Conservation (phyloP, 2,113 vertebrate species). For the Amphilophus citrinellus region DNA sequence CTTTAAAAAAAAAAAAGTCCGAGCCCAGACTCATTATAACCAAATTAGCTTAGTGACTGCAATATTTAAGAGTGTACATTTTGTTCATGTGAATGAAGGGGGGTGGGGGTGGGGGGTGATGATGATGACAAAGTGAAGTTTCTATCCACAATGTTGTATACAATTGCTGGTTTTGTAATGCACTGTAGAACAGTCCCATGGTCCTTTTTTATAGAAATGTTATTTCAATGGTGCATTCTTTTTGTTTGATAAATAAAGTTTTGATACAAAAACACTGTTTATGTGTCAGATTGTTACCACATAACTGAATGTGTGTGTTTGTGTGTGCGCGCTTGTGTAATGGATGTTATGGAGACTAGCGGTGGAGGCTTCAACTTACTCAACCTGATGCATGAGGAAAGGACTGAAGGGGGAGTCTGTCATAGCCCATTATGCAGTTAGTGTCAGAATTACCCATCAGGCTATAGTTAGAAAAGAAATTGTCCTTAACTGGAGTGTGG, state of each 20-base stretch:
- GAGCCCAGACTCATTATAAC: conserved; percentile 87
- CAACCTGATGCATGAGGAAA: not conserved
- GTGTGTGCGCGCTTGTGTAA: too few species aligned
- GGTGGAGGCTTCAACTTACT: not conserved
- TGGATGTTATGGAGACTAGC: not conserved
- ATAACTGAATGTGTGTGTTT: not conserved
- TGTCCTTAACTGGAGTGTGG: not conserved
- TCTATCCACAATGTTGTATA: conserved; percentile 92
- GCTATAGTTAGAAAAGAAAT: not conserved
- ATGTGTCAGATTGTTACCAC: not conserved
- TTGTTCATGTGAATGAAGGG: conserved; percentile 78
- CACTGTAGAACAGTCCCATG: conserved; percentile 93
- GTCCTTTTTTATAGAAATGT: conserved; percentile 96
- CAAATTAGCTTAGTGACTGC: conserved; percentile 91
- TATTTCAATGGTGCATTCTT: conserved; percentile 95
- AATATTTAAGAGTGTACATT: conserved; percentile 88
- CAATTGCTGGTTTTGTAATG: conserved; percentile 92
- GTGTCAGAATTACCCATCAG: conserved; percentile 7
- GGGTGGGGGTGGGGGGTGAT: conserved; percentile 35
- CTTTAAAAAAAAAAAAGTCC: conserved; percentile 76
- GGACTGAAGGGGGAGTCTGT: not conserved
- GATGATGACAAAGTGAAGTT: conserved; percentile 73
- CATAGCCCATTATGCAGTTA: conserved; percentile 7
- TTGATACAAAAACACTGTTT: conserved; percentile 88
- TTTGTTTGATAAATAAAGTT: conserved; percentile 97